phyloP scores from a whole-genome alignment of 2,888 invertebrate genomes.

The Allacma fusca region DNA sequence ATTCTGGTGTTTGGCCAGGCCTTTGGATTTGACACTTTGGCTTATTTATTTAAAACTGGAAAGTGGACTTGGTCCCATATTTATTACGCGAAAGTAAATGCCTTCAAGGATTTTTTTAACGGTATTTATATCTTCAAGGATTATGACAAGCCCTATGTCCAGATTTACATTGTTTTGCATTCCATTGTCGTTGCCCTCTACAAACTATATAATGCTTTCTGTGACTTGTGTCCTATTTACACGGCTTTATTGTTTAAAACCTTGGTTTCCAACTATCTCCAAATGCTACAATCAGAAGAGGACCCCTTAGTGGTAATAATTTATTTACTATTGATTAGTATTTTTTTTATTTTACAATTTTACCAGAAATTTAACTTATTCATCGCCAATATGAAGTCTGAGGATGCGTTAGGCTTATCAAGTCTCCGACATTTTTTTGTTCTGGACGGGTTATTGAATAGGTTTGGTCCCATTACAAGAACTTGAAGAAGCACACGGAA shows the following conservation, averaged over 20 bases:
- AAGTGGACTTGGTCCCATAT: too few species aligned
- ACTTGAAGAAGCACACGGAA: background rate
- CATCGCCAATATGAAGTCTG: too few species aligned
- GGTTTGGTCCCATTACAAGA: conserved; percentile 1
- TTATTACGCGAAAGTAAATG: too few species aligned
- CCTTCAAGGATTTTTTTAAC: too few species aligned
- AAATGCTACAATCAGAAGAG: background rate
- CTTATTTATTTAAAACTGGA: too few species aligned
- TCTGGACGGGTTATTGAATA: background rate
- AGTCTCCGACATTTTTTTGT: too few species aligned
- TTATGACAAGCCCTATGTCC: background rate
- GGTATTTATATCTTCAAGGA: background rate
- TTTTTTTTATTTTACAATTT: background rate
- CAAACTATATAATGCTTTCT: conserved; percentile 18
- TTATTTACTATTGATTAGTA: background rate
- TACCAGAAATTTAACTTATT: background rate
- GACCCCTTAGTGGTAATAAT: background rate
- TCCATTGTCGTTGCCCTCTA: background rate
- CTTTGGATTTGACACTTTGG: too few species aligned
- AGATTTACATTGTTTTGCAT: background rate
- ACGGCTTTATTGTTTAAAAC: background rate
- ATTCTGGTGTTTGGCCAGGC: too few species aligned
- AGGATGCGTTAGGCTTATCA: too few species aligned
- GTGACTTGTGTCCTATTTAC: background rate
- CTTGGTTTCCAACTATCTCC: background rate